Evolutionary conservation across 2,888 invertebrate genomes (phyloP).

Genomic region (Netelia inedita): DNA sequence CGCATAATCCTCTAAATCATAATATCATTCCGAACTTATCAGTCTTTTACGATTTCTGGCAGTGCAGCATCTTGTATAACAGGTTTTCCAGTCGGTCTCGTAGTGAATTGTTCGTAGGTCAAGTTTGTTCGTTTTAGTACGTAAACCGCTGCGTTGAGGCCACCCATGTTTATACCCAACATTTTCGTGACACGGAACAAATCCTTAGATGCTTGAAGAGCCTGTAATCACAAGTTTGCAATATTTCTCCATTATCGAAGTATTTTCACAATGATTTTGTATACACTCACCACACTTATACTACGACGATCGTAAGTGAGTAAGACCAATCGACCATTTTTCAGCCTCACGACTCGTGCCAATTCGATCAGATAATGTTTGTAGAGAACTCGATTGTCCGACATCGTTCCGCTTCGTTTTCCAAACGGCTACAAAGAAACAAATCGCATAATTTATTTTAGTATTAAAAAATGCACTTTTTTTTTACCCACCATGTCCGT

Average conservation of each 20-base stretch:
- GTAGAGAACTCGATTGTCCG: conserved; percentile 86
- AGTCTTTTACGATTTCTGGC: conserved; percentile 13
- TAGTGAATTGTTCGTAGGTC: conserved; percentile 66
- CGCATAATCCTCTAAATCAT: conserved; percentile 18
- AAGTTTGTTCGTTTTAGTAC: conserved; percentile 76
- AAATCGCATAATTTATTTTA: not conserved
- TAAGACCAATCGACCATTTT: conserved; percentile 86
- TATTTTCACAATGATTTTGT: not conserved
- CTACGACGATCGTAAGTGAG: conserved; percentile 85
- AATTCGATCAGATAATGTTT: conserved; percentile 85
- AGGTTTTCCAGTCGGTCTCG: conserved; percentile 23
- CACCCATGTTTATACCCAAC: conserved; percentile 79
- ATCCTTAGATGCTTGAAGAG: conserved; percentile 73
- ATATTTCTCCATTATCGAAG: not conserved
- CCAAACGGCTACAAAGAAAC: conserved; percentile 86
- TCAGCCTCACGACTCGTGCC: conserved; percentile 84
- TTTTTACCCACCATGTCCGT: conserved; percentile 85
- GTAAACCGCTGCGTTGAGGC: conserved; percentile 79
- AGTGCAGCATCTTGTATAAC: not conserved
- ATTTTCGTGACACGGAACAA: conserved; percentile 76
- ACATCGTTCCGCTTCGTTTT: conserved; percentile 86
- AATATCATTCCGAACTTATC: conserved; percentile 21
- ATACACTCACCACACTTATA: conserved; percentile 72
- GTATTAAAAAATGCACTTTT: conserved; percentile 20
- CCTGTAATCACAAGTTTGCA: conserved; percentile 67